phyloP scores from a whole-genome alignment of 2,797 vertebrate genomes.

The Platyrinchus mystaceus region DNA sequence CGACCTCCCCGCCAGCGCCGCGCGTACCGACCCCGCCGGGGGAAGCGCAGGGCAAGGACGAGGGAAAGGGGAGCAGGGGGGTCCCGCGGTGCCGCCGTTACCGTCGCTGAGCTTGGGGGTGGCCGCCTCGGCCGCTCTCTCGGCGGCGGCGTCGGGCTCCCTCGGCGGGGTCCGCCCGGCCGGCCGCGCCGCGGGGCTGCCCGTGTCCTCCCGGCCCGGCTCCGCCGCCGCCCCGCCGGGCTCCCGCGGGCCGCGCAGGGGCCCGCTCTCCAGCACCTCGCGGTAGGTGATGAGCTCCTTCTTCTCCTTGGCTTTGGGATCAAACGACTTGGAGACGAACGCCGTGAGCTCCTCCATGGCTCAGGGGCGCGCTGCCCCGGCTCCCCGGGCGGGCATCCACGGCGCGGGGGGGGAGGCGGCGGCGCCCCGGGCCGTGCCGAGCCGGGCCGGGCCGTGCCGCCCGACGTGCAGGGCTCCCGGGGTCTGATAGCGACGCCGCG shows the following conservation, averaged over 20 bases:
- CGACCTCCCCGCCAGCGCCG: neutral
- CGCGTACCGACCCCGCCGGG: neutral
- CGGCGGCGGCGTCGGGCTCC: conserved; percentile 85
- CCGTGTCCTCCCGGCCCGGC: conserved; percentile 84
- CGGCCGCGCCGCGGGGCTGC: conserved; percentile 78
- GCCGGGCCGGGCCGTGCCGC: neutral
- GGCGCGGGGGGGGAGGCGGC: conserved; percentile 66
- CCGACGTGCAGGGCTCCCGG: conserved; percentile 81
- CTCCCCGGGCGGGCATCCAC: conserved; percentile 87
- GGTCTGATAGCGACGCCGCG: conserved; percentile 87
- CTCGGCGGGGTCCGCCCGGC: conserved; percentile 85
- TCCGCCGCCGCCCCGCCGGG: conserved; percentile 76
- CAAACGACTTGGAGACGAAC: conserved; percentile 98
- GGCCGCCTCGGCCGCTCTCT: conserved; percentile 87
- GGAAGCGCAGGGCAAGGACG: neutral
- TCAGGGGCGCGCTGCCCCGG: conserved; percentile 51
- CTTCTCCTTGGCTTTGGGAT: conserved; percentile 98
- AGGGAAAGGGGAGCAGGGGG: neutral
- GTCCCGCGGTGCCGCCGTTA: conserved; percentile 65
- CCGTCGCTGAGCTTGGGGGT: conserved; percentile 95
- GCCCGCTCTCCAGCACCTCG: conserved; percentile 93
- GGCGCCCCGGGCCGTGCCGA: neutral
- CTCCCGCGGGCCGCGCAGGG: conserved; percentile 79
- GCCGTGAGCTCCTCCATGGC: conserved; percentile 98
- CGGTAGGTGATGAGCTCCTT: conserved; percentile 97